A percentile compares a stretch with the other conserved stretches of the same genome.
Evolutionary conservation across 2,797 vertebrate genomes (phyloP).

Genomic region (Neostethus bicornis): DNA sequence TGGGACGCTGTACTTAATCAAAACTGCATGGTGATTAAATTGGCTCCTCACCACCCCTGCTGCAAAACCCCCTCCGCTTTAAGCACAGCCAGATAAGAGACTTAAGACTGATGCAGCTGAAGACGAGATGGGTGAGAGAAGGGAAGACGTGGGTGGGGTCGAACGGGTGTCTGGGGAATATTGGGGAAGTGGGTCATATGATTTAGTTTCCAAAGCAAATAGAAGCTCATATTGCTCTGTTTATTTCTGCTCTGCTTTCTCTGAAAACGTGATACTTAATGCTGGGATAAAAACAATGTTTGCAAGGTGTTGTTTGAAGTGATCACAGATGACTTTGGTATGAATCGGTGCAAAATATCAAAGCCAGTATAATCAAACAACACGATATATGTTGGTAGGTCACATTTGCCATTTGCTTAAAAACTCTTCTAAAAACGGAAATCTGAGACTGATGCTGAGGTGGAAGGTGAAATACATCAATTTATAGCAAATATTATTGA

Average conservation of each 20-base stretch:
- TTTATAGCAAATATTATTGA: not conserved
- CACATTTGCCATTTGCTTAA: constrained; percentile 6
- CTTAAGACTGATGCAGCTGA: constrained; percentile 53
- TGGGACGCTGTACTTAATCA: constrained; percentile 36
- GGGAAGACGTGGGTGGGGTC: constrained; percentile 20
- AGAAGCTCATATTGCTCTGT: constrained; percentile 60
- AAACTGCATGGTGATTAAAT: constrained; percentile 41
- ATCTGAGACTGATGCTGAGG: not conserved
- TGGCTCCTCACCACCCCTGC: constrained; percentile 52
- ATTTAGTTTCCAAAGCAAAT: constrained; percentile 74
- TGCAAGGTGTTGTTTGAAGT: constrained; percentile 1
- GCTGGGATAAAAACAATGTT: constrained; percentile 49
- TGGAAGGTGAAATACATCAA: not conserved
- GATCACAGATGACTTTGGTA: not conserved
- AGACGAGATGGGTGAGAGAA: constrained; percentile 29
- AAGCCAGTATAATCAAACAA: no score
- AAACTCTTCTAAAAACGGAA: no score
- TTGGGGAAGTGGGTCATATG: constrained; percentile 73
- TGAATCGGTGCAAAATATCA: no score
- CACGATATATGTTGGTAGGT: no score
- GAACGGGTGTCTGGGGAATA: constrained; percentile 48
- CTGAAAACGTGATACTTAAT: constrained; percentile 39
- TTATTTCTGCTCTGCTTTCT: constrained; percentile 32
- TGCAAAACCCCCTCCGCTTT: constrained; percentile 34
- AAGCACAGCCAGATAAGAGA: constrained; percentile 52